Percentiles rank a stretch among this genome's conserved stretches.
phyloP scores from a whole-genome alignment of 2,888 invertebrate species.

The Caenorhabditis sulstoni region DNA sequence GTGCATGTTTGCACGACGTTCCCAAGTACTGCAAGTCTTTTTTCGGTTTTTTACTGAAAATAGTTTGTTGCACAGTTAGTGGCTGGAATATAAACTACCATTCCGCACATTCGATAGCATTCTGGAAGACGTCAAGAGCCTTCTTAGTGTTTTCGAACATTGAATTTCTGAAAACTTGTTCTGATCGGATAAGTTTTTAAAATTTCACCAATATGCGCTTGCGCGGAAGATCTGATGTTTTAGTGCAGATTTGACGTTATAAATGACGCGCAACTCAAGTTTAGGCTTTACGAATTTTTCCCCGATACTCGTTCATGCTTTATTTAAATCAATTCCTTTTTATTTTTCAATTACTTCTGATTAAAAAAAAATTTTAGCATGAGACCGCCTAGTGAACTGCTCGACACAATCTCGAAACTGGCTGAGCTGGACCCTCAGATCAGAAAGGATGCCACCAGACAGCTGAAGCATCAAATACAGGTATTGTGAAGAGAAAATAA shows the following conservation, averaged over 20 bases:
- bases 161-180: too few species aligned
- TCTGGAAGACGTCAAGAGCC: not conserved
- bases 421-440: conserved; percentile 62
- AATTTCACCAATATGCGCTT: too few species aligned
- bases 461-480: conserved; percentile 44
- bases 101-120: not conserved
- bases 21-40: conserved; percentile 56
- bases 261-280: too few species aligned
- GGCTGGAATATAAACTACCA: not conserved
- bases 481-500: too few species aligned
- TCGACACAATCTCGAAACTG: conserved; percentile 64
- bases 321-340: too few species aligned
- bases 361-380: conserved; percentile 36
- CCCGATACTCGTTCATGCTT: too few species aligned
- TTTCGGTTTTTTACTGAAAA: conserved; percentile 39
- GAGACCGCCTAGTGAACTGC: conserved; percentile 65
- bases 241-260: too few species aligned
- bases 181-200: too few species aligned
- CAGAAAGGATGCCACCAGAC: conserved; percentile 57
- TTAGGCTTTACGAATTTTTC: too few species aligned
- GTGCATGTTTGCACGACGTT: conserved; percentile 62
- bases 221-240: too few species aligned
- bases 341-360: too few species aligned
- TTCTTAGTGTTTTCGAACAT: not conserved
- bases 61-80: not conserved